A percentile compares a stretch with the other conserved stretches of the same genome.
Conservation (phyloP, 2,113 vertebrate genomes). For the Oplegnathus fasciatus region DNA sequence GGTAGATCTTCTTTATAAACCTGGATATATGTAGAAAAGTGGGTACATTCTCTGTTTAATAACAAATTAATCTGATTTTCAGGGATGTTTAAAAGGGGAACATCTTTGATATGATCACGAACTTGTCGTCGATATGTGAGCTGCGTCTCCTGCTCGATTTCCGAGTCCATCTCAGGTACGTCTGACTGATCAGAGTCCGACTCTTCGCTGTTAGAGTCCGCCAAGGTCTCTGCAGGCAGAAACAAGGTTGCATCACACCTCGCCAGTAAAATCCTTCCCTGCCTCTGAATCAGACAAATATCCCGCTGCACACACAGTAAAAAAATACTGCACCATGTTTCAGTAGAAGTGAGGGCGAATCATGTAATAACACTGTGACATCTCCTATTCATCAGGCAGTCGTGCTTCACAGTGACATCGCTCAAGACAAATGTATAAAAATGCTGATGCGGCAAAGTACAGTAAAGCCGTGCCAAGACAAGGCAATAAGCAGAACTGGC, state of each 20-base stretch:
- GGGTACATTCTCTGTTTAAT: not conserved
- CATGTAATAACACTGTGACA: conserved; percentile 56
- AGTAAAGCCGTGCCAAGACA: conserved; percentile 61
- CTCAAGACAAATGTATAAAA: conserved; percentile 72
- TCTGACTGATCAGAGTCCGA: conserved; percentile 99
- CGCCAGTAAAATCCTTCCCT: not conserved
- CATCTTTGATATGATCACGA: conserved; percentile 5
- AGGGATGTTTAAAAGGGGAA: not conserved
- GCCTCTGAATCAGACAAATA: conserved; percentile 45
- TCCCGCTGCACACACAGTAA: conserved; percentile 2
- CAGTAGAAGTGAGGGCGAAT: conserved; percentile 29
- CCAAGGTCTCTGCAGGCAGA: conserved; percentile 89
- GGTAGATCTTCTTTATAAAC: conserved; percentile 99
- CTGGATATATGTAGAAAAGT: conserved; percentile 73
- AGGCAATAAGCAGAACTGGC: conserved; percentile 71
- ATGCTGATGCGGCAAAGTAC: conserved; percentile 75
- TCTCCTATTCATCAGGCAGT: conserved; percentile 66
- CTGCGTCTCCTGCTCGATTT: conserved; percentile 98
- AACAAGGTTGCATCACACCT: conserved; percentile 44
- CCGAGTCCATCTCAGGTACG: conserved; percentile 98
- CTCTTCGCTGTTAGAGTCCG: conserved; percentile 97
- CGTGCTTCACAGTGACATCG: conserved; percentile 58
- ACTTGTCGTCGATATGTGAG: conserved; percentile 95
- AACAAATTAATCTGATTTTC: not conserved
- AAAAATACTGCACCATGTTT: conserved; percentile 16